Evolutionary conservation across 2,888 invertebrate species (phyloP).

Genomic region (Morpho achilles): DNA sequence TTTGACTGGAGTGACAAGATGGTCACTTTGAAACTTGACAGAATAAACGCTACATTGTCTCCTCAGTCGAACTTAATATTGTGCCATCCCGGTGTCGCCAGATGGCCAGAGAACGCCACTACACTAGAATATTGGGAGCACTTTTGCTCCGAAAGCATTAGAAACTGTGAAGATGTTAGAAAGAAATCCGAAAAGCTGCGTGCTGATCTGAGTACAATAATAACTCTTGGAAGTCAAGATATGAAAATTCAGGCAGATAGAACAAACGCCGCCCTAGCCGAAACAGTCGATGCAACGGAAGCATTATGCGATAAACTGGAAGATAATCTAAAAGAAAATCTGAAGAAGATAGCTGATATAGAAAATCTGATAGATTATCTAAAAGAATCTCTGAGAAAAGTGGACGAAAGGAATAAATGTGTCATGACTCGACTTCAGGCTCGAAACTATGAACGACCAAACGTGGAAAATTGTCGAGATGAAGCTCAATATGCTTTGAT

Average conservation of each 20-base stretch:
- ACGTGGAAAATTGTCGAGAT: constrained; percentile 92
- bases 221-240: constrained; percentile 89
- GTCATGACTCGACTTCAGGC: constrained; percentile 90
- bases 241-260: constrained; percentile 90
- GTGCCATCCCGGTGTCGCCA: constrained; percentile 88
- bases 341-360: constrained; percentile 86
- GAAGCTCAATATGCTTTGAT: constrained; percentile 86
- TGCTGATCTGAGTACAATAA: constrained; percentile 82
- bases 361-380: constrained; percentile 87
- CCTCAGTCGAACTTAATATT: constrained; percentile 83
- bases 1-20: constrained; percentile 95
- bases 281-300: constrained; percentile 86
- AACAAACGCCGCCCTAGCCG: constrained; percentile 86
- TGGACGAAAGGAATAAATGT: constrained; percentile 88
- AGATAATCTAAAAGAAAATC: constrained; percentile 83
- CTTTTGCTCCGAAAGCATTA: constrained; percentile 87
- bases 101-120: constrained; percentile 87
- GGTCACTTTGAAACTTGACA: constrained; percentile 85
- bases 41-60: constrained; percentile 81
- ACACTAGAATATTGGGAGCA: constrained; percentile 88
- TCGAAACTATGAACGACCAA: constrained; percentile 83
- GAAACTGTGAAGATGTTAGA: constrained; percentile 86
- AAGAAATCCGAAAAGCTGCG: constrained; percentile 85
- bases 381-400: constrained; percentile 82
- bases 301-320: constrained; percentile 84